These are phyloP conservation scores for Hippopotamyrus pictus DNA, from an alignment of 2,797 vertebrate genomes.

Conservation along the genomic window DNA sequence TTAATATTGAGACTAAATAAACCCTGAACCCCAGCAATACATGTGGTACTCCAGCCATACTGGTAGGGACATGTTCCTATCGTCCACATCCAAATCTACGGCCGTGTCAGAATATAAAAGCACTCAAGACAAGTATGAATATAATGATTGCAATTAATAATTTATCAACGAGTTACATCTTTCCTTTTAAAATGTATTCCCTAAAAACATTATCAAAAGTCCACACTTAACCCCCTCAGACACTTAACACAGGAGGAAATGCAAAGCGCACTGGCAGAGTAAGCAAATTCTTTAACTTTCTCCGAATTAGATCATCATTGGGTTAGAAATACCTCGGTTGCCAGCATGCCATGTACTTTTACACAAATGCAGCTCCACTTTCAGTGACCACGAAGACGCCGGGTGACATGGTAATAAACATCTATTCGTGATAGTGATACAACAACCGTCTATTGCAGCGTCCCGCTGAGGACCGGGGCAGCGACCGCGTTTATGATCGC, in stretches of 20 bases:
- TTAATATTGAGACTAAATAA: not conserved
- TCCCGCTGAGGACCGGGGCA: not conserved
- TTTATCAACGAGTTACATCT: not conserved
- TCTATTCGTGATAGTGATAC: not conserved
- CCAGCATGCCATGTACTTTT: not conserved
- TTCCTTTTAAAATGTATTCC: not conserved
- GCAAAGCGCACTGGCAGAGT: not conserved
- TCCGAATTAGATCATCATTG: not conserved
- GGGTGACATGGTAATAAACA: not conserved
- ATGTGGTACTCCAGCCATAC: not conserved
- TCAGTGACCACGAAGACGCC: not conserved
- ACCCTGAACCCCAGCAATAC: not conserved
- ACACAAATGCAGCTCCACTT: not conserved
- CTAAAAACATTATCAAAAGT: not conserved
- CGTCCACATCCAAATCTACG: not conserved
- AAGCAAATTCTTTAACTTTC: not conserved
- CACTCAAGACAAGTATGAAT: not conserved
- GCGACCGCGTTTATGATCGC: not conserved
- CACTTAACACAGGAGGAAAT: not conserved
- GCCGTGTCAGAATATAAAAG: not conserved
- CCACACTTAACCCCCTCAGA: not conserved
- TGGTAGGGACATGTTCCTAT: not conserved
- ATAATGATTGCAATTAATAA: not conserved
- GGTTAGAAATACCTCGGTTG: not conserved
- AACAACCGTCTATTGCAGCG: not conserved